phyloP scores from a whole-genome alignment of 2,113 vertebrate genomes.

The Lucifuga dentata region DNA sequence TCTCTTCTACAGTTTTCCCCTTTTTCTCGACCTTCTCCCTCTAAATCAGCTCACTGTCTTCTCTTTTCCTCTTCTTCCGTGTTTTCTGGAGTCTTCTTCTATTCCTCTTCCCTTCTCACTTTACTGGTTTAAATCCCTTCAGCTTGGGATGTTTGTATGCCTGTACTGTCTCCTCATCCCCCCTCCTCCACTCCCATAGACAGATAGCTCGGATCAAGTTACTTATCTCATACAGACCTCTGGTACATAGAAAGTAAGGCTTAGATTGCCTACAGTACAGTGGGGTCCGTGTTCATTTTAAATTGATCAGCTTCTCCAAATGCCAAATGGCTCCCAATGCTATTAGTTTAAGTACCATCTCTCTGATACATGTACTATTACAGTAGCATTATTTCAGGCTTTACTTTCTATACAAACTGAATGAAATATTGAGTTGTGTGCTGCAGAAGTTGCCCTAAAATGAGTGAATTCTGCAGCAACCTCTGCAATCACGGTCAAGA shows the following conservation, averaged over 20 bases:
- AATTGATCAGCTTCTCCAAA: not conserved
- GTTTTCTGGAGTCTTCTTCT: not conserved
- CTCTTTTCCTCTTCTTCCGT: not conserved
- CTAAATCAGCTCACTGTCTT: constrained; percentile 5
- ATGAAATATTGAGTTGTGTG: not conserved
- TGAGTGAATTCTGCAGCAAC: not conserved
- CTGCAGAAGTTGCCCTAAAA: constrained; percentile 3
- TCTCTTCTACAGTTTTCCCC: constrained; percentile 15
- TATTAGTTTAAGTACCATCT: not conserved
- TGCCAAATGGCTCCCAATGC: not conserved
- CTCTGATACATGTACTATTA: not conserved
- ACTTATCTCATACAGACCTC: constrained; percentile 57
- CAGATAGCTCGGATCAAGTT: constrained; percentile 68
- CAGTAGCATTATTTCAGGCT: not conserved
- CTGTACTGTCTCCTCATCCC: constrained; percentile 17
- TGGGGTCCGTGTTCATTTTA: not conserved
- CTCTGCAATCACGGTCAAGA: not conserved
- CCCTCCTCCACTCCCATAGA: constrained; percentile 38
- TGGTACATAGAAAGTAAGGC: constrained; percentile 29
- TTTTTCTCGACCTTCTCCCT: constrained; percentile 9
- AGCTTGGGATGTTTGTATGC: constrained; percentile 26
- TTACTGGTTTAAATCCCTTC: constrained; percentile 29
- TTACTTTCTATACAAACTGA: not conserved
- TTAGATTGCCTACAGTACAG: not conserved
- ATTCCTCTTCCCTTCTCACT: not conserved